Evolutionary conservation across 2,113 vertebrate species (phyloP).

Genomic region (Cyphomyrus discorhynchus): DNA sequence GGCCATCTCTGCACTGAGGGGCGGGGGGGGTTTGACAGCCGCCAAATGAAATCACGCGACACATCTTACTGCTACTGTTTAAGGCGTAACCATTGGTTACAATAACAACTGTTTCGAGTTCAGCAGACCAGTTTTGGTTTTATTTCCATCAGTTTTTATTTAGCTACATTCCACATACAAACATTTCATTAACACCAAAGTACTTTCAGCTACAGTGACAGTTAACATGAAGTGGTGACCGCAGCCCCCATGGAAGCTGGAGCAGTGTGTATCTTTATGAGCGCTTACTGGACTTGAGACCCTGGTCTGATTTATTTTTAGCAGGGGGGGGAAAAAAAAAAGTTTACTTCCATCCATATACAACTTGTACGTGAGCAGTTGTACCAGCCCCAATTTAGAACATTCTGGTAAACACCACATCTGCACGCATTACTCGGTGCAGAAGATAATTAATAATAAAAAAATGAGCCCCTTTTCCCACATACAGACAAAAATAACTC

Average conservation of each 20-base stretch:
- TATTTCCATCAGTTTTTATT: neutral
- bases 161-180: neutral
- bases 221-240: neutral
- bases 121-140: neutral
- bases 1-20: constrained; percentile 41
- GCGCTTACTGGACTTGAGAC: neutral
- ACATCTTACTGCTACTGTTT: neutral
- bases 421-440: constrained; percentile 11
- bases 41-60: constrained; percentile 1
- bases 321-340: neutral
- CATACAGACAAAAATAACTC: constrained; percentile 45
- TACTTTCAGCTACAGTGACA: neutral
- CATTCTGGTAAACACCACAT: neutral
- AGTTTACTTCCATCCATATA: neutral
- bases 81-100: neutral
- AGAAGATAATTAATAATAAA: constrained; percentile 13
- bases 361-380: neutral
- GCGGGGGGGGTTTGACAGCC: constrained; percentile 31
- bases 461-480: constrained; percentile 34
- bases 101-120: neutral
- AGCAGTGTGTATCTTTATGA: neutral
- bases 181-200: neutral
- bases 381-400: neutral
- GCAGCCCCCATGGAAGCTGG: neutral
- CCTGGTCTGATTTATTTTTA: neutral